Percentiles rank a stretch among this genome's conserved stretches.
These are phyloP conservation scores for Myotis findleyi DNA, from an alignment of 2,797 vertebrate genomes.

Conservation along the genomic window DNA sequence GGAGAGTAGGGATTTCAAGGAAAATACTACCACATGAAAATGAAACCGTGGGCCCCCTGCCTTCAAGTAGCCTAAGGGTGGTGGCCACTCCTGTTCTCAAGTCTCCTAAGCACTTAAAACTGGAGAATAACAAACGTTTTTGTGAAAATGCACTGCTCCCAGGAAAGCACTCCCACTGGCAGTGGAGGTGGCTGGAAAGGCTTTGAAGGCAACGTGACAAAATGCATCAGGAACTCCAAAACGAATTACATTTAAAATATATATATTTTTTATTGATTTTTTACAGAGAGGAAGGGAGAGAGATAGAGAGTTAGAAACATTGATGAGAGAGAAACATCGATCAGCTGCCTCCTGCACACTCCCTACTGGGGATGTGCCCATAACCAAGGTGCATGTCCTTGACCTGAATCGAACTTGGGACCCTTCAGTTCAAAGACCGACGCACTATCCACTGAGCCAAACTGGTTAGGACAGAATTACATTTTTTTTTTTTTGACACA, in stretches of 20 bases:
- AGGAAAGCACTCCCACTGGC: background rate
- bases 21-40: background rate
- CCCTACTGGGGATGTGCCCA: no score
- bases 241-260: background rate
- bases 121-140: background rate
- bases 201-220: background rate
- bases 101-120: background rate
- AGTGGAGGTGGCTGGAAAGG: background rate
- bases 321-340: no score
- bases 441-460: no score
- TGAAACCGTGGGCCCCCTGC: background rate
- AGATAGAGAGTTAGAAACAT: no score
- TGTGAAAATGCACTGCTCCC: background rate
- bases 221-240: constrained; percentile 11
- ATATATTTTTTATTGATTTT: no score
- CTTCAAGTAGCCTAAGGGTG: background rate
- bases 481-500: background rate
- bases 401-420: no score
- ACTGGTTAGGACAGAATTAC: background rate
- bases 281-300: no score
- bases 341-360: no score
- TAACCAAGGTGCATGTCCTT: no score
- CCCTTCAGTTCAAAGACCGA: no score
- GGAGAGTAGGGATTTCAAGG: background rate
- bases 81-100: background rate